phyloP scores from a whole-genome alignment of 2,888 invertebrate species.

The Troides aeacus region DNA sequence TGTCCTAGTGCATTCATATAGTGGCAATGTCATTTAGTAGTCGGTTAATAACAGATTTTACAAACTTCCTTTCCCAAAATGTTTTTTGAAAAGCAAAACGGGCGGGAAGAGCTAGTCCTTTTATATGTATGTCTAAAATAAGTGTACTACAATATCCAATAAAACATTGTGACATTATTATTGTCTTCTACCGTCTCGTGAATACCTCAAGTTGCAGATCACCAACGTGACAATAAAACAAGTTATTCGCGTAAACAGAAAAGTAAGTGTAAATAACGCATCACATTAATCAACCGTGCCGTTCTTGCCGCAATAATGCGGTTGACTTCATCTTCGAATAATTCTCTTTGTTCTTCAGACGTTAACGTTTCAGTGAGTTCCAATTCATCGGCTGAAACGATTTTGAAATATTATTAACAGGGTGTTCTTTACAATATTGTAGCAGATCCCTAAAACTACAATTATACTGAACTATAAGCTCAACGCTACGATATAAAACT shows the following conservation, averaged over 20 bases:
- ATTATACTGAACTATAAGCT: no score
- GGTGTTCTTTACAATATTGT: no score
- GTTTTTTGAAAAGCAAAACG: no score
- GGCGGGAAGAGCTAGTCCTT: no score
- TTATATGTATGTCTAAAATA: no score
- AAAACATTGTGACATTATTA: neutral
- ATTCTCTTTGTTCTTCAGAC: conserved; percentile 75
- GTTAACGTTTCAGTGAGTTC: conserved; percentile 55
- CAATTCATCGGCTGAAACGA: conserved; percentile 38
- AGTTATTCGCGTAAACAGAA: conserved; percentile 49
- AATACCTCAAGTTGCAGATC: conserved; percentile 18
- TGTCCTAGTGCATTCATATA: no score
- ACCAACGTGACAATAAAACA: conserved; percentile 37
- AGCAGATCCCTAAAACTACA: no score
- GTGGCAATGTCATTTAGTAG: no score
- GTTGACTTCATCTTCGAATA: conserved; percentile 79
- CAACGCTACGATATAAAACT: no score
- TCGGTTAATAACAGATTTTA: no score
- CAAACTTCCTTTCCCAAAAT: no score
- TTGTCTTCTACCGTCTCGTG: neutral
- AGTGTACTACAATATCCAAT: no score
- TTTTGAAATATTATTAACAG: neutral
- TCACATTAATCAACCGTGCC: conserved; percentile 67
- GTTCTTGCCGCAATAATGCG: conserved; percentile 72
- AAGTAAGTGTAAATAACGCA: conserved; percentile 72